Evolutionary conservation across 2,797 vertebrate species (phyloP).

Genomic region (Lepus townsendii): DNA sequence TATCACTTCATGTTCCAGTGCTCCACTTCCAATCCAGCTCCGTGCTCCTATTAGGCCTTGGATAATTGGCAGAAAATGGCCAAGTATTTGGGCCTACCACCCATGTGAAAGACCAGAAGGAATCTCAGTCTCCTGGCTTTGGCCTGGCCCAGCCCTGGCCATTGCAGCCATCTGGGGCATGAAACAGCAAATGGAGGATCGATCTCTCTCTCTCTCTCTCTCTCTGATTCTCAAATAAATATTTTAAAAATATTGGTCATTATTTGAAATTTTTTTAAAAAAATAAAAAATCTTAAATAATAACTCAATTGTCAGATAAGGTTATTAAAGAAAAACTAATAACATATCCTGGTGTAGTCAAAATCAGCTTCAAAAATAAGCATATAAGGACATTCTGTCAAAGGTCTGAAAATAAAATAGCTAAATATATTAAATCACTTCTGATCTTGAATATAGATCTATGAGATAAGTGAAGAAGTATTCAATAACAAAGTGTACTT

Average conservation of each 20-base stretch:
- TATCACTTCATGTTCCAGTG: too few species aligned
- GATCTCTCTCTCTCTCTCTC: too few species aligned
- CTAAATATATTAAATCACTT: conserved; percentile 18
- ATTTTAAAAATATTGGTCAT: background rate
- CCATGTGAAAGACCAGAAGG: too few species aligned
- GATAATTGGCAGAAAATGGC: too few species aligned
- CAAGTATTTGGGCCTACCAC: too few species aligned
- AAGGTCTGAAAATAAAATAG: conserved; percentile 5
- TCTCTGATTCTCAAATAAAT: too few species aligned
- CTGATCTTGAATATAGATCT: background rate
- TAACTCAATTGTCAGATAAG: conserved; percentile 5
- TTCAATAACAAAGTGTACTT: background rate
- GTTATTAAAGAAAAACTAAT: conserved; percentile 16
- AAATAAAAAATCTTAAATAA: background rate
- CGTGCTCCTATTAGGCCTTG: too few species aligned
- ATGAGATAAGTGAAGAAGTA: background rate
- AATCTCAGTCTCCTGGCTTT: too few species aligned
- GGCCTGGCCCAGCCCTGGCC: too few species aligned
- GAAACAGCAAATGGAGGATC: too few species aligned
- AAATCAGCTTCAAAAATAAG: conserved; percentile 13
- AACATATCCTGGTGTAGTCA: background rate
- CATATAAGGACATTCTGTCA: background rate
- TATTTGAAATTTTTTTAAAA: conserved; percentile 7
- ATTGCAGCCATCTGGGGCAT: too few species aligned
- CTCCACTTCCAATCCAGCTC: too few species aligned